A percentile compares a stretch with the other conserved stretches of the same genome.
phyloP scores from a whole-genome alignment of 2,888 invertebrate genomes.

The Poecilobothrus nobilitatus region DNA sequence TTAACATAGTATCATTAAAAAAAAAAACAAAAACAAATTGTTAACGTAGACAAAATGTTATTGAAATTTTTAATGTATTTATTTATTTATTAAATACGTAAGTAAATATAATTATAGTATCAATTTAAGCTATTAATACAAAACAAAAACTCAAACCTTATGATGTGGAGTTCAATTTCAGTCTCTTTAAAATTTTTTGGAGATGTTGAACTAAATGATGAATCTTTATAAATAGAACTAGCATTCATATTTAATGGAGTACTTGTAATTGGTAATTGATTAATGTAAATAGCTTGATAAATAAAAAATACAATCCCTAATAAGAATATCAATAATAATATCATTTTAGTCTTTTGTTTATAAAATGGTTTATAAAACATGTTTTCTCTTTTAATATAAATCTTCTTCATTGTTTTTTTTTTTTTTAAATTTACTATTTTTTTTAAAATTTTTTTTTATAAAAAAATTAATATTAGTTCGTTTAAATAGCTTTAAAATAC shows the following conservation, averaged over 20 bases:
- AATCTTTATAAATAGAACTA: slow-evolving; percentile 26
- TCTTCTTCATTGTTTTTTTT: slow-evolving; percentile 35
- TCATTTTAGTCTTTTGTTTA: slow-evolving; percentile 43
- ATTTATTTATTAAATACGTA: background rate
- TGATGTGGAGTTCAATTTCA: slow-evolving; percentile 26
- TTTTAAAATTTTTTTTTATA: too few relatives aligned
- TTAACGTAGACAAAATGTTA: background rate
- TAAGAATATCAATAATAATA: slow-evolving; percentile 39
- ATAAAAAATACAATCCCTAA: slow-evolving; percentile 40
- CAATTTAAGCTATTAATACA: too few relatives aligned
- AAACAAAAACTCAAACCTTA: slow-evolving; percentile 16
- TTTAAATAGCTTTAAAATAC: too few relatives aligned
- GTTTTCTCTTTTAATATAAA: slow-evolving; percentile 43
- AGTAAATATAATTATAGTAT: background rate
- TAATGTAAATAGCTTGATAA: slow-evolving; percentile 43
- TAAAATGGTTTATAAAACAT: slow-evolving; percentile 44
- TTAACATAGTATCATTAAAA: background rate
- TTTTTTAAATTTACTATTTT: too few relatives aligned
- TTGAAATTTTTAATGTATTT: background rate
- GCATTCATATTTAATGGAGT: slow-evolving; percentile 35
- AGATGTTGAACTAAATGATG: slow-evolving; percentile 25
- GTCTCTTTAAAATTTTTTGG: slow-evolving; percentile 27
- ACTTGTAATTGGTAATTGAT: slow-evolving; percentile 39
- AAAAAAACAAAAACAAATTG: background rate
- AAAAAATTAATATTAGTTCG: too few relatives aligned